Evolutionary conservation across 92 coral and sea anemone species (phyloP).

Genomic region (Bergia puertoricense): DNA sequence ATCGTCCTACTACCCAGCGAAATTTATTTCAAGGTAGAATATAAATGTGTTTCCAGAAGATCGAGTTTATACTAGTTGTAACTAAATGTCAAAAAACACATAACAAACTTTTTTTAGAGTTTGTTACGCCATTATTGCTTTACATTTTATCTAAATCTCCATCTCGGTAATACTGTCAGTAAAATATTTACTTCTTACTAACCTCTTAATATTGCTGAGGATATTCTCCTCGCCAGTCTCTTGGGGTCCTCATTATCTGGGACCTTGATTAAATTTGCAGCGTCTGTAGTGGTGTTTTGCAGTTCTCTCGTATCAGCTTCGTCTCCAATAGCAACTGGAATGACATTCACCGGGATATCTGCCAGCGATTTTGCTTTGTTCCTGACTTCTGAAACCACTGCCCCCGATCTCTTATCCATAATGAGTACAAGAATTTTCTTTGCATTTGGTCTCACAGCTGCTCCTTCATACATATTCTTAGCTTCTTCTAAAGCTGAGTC

Average conservation of each 20-base stretch:
- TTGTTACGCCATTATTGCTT: no score
- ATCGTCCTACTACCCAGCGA: no score
- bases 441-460: constrained; percentile 47
- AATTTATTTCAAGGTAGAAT: no score
- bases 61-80: no score
- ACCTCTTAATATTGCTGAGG: constrained; percentile 47
- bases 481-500: constrained; percentile 45
- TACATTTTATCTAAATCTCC: no score
- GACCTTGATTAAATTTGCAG: constrained; percentile 42
- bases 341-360: constrained; percentile 58
- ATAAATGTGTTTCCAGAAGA: no score
- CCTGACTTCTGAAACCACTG: constrained; percentile 47
- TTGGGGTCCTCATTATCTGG: constrained; percentile 36
- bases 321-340: constrained; percentile 75
- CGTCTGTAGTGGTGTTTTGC: constrained; percentile 22
- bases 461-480: constrained; percentile 18
- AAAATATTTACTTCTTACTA: neutral
- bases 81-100: no score
- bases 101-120: no score
- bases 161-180: no score
- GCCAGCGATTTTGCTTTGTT: constrained; percentile 51
- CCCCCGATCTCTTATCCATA: constrained; percentile 67
- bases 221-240: constrained; percentile 37
- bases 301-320: constrained; percentile 57
- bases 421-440: constrained; percentile 48